Percentiles rank a stretch among this genome's conserved stretches.
Conservation (phyloP, 2,113 vertebrate genomes). For the Prietella phreatophila region DNA sequence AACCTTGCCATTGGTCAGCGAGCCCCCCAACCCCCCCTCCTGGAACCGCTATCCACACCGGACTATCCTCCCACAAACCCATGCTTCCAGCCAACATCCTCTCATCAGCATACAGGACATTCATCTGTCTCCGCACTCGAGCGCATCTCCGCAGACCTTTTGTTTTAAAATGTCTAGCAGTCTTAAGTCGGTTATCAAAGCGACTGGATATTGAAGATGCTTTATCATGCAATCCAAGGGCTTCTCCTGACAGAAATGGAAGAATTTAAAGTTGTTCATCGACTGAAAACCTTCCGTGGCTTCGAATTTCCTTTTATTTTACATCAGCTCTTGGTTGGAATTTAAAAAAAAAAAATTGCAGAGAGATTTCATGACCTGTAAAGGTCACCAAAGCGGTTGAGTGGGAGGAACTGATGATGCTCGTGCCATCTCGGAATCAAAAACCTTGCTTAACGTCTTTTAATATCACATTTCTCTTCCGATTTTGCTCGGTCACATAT, state of each 20-base stretch:
- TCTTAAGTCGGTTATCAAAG: neutral
- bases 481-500: neutral
- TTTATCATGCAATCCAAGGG: neutral
- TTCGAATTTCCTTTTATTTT: neutral
- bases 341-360: no score
- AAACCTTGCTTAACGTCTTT: constrained; percentile 13
- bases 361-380: neutral
- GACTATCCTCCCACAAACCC: constrained; percentile 14
- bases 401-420: constrained; percentile 6
- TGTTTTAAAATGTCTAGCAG: constrained; percentile 19
- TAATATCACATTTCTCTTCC: constrained; percentile 18
- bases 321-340: neutral
- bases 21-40: constrained; percentile 60
- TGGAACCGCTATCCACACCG: constrained; percentile 11
- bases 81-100: constrained; percentile 17
- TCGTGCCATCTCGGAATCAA: neutral
- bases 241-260: neutral
- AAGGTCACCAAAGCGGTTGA: constrained; percentile 18
- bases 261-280: neutral
- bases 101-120: constrained; percentile 18
- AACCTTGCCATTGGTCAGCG: constrained; percentile 73
- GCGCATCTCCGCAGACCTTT: constrained; percentile 10
- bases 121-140: neutral
- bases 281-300: neutral
- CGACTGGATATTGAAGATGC: neutral